Evolutionary conservation across 2,888 invertebrate genomes (phyloP), one percentile per base, ranked within the genome.

Genomic region (Tyria jacobaeae): DNA sequence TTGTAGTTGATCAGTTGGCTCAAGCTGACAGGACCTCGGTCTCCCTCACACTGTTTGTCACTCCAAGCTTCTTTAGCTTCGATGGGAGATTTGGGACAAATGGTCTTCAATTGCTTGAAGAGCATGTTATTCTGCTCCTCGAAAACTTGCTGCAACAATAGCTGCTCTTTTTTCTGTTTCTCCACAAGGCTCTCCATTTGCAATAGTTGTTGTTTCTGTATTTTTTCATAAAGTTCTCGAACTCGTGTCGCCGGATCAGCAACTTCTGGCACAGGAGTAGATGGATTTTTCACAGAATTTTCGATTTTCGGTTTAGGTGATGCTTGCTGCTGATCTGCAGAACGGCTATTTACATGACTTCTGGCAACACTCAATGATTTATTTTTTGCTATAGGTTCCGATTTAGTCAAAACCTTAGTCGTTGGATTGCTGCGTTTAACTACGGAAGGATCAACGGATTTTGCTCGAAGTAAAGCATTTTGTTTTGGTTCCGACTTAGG

Each of bases 121-220:
- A 96, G 85, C 62, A 95, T 83, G 66, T 92, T 92, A 78, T 96
- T 96, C 79, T 96, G 96, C 54, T 94, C 94, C 69, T 96, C 95
- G 74, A 96, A 96, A 49, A 95, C 94, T 75, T 95, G 92, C 74
- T 96, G 95, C 70, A 96, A 87, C 31, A 94, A 85, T 52, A 94
- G 84, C 75, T 96, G 96, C 78, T 96, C 96, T 53, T 90, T 91
- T 63, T 95, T 95, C 79, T 96, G 96, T 60, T 95, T 95, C 39
- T 95, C 94, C 3, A 96, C 90, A 56, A 96, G 83, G 57, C 92
- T 94, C 0, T 94, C 88, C 94, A 96, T 95, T 81, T 96, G 95
- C 44, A 92, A 87, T 9, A 95, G 93, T 79, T 97, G 96, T 68
- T 96, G 95, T 39, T 94, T 94, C 75, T 96, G 95, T 66, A 96